phyloP scores from a whole-genome alignment of 2,113 vertebrate species.

The Rhagologus leucostigma region DNA sequence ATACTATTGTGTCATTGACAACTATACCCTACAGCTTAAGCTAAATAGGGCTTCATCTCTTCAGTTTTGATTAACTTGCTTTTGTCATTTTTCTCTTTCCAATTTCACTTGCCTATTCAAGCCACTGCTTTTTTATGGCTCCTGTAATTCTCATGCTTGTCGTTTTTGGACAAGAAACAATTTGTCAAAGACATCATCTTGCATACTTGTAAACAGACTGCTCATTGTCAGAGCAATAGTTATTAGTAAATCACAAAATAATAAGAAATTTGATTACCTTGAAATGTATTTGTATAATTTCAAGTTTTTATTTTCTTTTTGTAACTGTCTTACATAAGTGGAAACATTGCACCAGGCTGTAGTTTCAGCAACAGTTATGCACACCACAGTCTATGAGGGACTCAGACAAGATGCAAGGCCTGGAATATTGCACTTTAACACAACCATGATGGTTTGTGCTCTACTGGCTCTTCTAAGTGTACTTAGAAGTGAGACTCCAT shows the following conservation, averaged over 20 bases:
- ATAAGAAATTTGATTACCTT: slow-evolving; percentile 37
- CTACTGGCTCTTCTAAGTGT: not conserved
- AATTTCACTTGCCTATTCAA: slow-evolving; percentile 36
- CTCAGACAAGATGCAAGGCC: not conserved
- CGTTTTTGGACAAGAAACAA: slow-evolving; percentile 44
- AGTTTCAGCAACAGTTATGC: not conserved
- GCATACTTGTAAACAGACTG: slow-evolving; percentile 51
- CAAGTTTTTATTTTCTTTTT: not conserved
- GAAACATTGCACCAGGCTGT: not conserved
- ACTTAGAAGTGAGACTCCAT: not conserved
- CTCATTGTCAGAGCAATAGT: slow-evolving; percentile 36
- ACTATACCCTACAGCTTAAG: slow-evolving; percentile 45
- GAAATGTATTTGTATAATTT: slow-evolving; percentile 4
- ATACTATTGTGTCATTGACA: slow-evolving; percentile 62
- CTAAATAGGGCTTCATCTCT: slow-evolving; percentile 23
- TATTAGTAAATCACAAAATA: slow-evolving; percentile 57
- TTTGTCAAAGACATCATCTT: slow-evolving; percentile 47
- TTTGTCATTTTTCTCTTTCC: slow-evolving; percentile 34
- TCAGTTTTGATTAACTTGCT: slow-evolving; percentile 22
- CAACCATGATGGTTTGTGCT: not conserved
- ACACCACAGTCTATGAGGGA: not conserved
- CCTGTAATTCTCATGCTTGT: slow-evolving; percentile 36
- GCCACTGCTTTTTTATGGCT: not conserved
- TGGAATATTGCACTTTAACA: not conserved
- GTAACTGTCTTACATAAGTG: not conserved